phyloP scores from a whole-genome alignment of 2,888 invertebrate species.

The Aethes cnicana region DNA sequence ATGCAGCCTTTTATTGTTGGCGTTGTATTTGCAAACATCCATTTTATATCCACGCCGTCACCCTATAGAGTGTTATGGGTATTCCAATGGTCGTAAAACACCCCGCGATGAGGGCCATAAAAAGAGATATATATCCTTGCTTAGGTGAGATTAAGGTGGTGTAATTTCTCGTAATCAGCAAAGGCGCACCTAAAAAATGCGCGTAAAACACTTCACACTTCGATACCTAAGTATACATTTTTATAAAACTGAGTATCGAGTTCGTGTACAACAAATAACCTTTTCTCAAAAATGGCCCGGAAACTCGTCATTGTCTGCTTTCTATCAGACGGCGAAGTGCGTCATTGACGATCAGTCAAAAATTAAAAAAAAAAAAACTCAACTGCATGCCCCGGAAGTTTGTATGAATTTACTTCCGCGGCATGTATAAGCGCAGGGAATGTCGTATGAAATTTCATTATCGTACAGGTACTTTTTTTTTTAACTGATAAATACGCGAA shows the following conservation, averaged over 20 bases:
- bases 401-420: too few relatives aligned
- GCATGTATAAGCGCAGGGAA: too few relatives aligned
- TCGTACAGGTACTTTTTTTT: too few relatives aligned
- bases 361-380: too few relatives aligned
- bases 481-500: too few relatives aligned
- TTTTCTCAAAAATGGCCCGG: too few relatives aligned
- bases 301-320: too few relatives aligned
- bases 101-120: slow-evolving; percentile 32
- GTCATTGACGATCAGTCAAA: too few relatives aligned
- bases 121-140: slow-evolving; percentile 25
- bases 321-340: too few relatives aligned
- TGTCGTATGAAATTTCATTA: too few relatives aligned
- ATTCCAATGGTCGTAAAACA: slow-evolving; percentile 38
- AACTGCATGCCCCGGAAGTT: too few relatives aligned
- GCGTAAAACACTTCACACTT: slow-evolving; percentile 6
- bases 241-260: slow-evolving; percentile 12
- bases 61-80: slow-evolving; percentile 37
- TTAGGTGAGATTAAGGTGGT: slow-evolving; percentile 1
- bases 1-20: slow-evolving; percentile 38
- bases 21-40: slow-evolving; percentile 33
- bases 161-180: slow-evolving; percentile 12
- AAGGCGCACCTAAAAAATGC: slow-evolving; percentile 10
- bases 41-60: slow-evolving; percentile 27
- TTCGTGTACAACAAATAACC: slow-evolving; percentile 17
- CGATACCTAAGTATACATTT: neutral